Evolutionary conservation across 2,113 vertebrate species (phyloP), one percentile per base, ranked within the genome.

Genomic region (Casuarius casuarius): DNA sequence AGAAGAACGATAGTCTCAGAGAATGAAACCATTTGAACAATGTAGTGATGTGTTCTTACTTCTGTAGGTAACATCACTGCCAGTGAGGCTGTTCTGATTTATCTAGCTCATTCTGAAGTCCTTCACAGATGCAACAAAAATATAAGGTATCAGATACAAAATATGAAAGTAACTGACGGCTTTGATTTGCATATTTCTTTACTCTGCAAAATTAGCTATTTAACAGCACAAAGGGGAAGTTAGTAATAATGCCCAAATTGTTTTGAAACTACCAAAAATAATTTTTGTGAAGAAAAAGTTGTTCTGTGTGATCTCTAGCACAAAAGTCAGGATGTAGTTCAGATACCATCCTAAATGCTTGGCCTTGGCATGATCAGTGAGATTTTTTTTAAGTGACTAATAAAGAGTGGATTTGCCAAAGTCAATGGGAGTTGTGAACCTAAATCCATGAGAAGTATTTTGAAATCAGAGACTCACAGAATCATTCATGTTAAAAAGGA

Each of bases 41-140:
- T 40, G 38, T 6, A 52, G 16, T 12, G 3, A 46, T 6, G 3
- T 49, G 22, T 62, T 80, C 22, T 80, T 93, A 4, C 8, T 84
- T 84, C 83, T 72, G n/a, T 56, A 38, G 0, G 0, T 54, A 71
- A 66, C 0, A 2, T 31, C 54, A 56, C 19, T 71, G 11, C 9
- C 74, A 35, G 58, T 84, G 63, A 80, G 61, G 19, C 8, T 48
- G 8, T 84, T 28, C 35, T 71, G n/a, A 70, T 56, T 70, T 80
- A 66, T 23, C 29, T 44, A 19, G 10, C 10, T 59, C 7, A 38
- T 71, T 84, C 44, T 68, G 66, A 68, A 68, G 42, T 33, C 29
- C 44, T 68, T 33, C 51, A 65, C 6, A 72, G 51, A 56, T 12
- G 19, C n/a, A 61, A 86, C 6, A 61, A 77, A 81, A 82, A 44